These are phyloP conservation scores for Euglossa dilemma DNA, from an alignment of 1,140 invertebrate species.

Conservation along the genomic window DNA sequence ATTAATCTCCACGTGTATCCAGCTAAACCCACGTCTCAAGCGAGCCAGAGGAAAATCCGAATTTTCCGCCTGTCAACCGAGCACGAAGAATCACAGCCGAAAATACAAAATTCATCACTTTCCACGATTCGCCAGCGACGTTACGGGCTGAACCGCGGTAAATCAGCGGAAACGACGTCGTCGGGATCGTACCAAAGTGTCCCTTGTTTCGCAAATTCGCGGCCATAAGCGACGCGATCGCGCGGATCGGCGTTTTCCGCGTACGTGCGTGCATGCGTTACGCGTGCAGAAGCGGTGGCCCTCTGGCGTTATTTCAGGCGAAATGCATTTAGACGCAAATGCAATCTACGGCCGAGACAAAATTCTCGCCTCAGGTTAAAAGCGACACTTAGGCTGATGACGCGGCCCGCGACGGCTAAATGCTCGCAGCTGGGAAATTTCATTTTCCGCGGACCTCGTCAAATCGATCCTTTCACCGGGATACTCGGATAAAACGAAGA, in stretches of 20 bases:
- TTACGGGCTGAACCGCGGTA: not conserved
- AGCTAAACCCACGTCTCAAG: too few relatives aligned
- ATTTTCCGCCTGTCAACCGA: too few relatives aligned
- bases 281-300: too few relatives aligned
- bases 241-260: not conserved
- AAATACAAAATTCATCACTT: too few relatives aligned
- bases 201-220: not conserved
- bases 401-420: slow-evolving; percentile 21
- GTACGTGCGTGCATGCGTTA: not conserved
- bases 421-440: slow-evolving; percentile 27
- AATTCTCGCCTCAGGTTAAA: slow-evolving; percentile 35
- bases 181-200: not conserved
- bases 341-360: slow-evolving; percentile 21
- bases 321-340: slow-evolving; percentile 20
- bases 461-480: slow-evolving; percentile 6
- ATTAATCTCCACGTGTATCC: too few relatives aligned
- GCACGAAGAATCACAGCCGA: too few relatives aligned
- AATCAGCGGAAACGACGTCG: not conserved
- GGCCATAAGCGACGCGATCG: not conserved
- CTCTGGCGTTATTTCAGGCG: not conserved
- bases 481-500: not conserved
- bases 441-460: not conserved
- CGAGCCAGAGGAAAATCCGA: too few relatives aligned
- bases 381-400: slow-evolving; percentile 34
- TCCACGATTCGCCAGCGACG: too few relatives aligned